These are phyloP conservation scores for Meganola albula DNA, from an alignment of 2,888 invertebrate species.

Conservation along the genomic window DNA sequence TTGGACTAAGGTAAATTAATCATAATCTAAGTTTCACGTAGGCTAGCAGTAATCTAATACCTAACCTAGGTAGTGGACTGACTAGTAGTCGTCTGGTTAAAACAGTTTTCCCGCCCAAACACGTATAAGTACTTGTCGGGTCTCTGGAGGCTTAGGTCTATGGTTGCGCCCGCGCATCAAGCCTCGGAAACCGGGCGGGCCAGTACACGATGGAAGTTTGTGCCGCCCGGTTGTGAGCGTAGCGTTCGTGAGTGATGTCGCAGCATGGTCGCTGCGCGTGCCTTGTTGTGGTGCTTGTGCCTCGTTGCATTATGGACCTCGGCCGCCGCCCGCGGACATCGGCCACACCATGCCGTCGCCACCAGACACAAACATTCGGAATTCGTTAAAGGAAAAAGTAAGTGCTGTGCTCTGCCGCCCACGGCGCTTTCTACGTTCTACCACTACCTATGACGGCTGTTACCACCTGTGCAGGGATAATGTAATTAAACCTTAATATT, in stretches of 20 bases:
- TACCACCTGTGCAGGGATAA: no score
- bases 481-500: conserved; percentile 5
- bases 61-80: no score
- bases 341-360: conserved; percentile 50
- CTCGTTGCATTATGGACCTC: conserved; percentile 42
- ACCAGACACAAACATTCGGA: conserved; percentile 76
- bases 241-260: conserved; percentile 67
- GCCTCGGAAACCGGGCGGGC: conserved; percentile 51
- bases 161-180: conserved; percentile 59
- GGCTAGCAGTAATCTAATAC: no score
- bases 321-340: conserved; percentile 48
- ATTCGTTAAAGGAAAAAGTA: conserved; percentile 88
- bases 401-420: conserved; percentile 59
- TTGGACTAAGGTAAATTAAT: no score
- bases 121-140: conserved; percentile 17
- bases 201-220: conserved; percentile 69
- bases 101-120: conserved; percentile 46
- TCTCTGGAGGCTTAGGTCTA: conserved; percentile 39
- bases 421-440: conserved; percentile 32
- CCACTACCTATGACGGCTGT: conserved; percentile 3
- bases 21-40: no score
- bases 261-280: conserved; percentile 68
- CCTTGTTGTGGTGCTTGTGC: conserved; percentile 62
- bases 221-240: conserved; percentile 58
- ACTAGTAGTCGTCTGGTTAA: no score